A percentile compares a stretch with the other conserved stretches of the same genome.
phyloP scores from a whole-genome alignment of 1,140 invertebrate genomes.

The Nylanderia fulva region DNA sequence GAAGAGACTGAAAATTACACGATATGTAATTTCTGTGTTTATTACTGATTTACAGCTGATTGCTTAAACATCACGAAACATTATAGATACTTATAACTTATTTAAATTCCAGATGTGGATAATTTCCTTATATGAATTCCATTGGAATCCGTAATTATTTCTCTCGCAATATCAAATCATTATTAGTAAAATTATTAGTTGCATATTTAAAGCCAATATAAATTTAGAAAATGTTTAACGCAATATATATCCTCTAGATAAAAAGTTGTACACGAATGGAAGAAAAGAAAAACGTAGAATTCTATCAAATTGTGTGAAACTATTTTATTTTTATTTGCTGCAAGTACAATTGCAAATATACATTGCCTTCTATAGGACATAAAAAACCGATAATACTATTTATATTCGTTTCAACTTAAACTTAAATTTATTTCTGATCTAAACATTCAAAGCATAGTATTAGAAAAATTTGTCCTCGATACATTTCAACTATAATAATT shows the following conservation, averaged over 20 bases:
- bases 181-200: not conserved
- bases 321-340: not conserved
- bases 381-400: not conserved
- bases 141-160: not conserved
- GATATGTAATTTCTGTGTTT: constrained; percentile 10
- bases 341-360: not conserved
- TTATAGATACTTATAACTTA: no score
- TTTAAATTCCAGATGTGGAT: no score
- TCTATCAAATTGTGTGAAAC: not conserved
- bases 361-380: not conserved
- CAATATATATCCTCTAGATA: not conserved
- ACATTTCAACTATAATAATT: not conserved
- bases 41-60: constrained; percentile 8
- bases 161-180: not conserved
- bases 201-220: not conserved
- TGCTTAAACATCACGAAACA: constrained; percentile 14
- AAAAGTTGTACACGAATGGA: not conserved
- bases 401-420: not conserved
- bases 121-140: no score
- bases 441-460: not conserved
- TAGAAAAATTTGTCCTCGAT: not conserved
- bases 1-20: constrained; percentile 9
- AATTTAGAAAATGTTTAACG: not conserved
- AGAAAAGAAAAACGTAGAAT: not conserved
- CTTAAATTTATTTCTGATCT: not conserved